phyloP scores from a whole-genome alignment of 2,797 vertebrate genomes.

The Rachycentron canadum region DNA sequence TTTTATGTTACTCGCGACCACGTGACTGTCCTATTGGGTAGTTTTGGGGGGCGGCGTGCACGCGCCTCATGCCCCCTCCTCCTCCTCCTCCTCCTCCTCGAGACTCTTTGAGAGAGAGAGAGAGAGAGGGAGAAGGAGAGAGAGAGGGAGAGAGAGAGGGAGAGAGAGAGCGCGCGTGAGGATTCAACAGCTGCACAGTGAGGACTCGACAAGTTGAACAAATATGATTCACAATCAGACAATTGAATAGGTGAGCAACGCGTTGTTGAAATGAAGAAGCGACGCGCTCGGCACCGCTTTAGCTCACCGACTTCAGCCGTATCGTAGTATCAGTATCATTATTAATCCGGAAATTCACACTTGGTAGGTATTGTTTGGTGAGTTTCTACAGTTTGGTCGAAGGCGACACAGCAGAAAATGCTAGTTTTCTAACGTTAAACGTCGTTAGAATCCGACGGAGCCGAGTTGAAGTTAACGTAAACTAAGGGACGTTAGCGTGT shows the following conservation, averaged over 20 bases:
- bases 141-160: too few relatives aligned
- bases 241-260: slow-evolving; percentile 75
- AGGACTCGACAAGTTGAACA: slow-evolving; percentile 74
- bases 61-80: too few relatives aligned
- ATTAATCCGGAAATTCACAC: slow-evolving; percentile 72
- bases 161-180: slow-evolving; percentile 71
- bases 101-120: neutral
- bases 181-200: slow-evolving; percentile 86
- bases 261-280: slow-evolving; percentile 54
- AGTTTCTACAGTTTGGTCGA: slow-evolving; percentile 67
- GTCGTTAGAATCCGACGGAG: neutral
- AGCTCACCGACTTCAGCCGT: slow-evolving; percentile 4
- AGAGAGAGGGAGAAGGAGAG: neutral
- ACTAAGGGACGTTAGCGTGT: slow-evolving; percentile 22
- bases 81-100: too few relatives aligned
- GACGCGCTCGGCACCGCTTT: too few relatives aligned
- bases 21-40: too few relatives aligned
- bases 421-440: slow-evolving; percentile 29
- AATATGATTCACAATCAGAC: slow-evolving; percentile 76
- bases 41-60: too few relatives aligned
- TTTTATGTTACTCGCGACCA: slow-evolving; percentile 54
- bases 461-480: neutral
- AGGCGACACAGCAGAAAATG: slow-evolving; percentile 35
- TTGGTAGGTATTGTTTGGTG: slow-evolving; percentile 78
- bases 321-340: slow-evolving; percentile 41